Evolutionary conservation across 1,140 invertebrate genomes (phyloP), one percentile per base, ranked within the genome.

Genomic region (Orius insidiosus): DNA sequence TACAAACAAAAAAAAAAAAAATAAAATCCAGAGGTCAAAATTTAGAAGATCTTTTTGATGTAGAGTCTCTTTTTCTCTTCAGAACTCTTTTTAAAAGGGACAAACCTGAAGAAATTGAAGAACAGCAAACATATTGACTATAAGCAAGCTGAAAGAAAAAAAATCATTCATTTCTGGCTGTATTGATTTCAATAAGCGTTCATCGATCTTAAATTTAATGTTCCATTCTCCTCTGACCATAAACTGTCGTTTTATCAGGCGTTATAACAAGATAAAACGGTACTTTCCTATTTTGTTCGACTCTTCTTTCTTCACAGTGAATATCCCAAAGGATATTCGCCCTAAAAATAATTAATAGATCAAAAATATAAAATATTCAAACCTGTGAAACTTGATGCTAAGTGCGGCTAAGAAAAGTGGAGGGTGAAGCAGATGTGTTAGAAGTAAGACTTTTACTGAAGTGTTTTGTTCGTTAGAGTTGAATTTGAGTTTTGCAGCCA

Each of bases 111-210:
- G 56, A 16, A 60, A 53, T 47, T 68, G 63, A 54, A 70, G 60
- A n/a, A 55, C 56, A 13, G 60, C 64, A 14, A 66, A 43, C 47
- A 64, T 52, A 57, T 70, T 70, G 32, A 63, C 59, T 10, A 68
- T 44, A 14, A 64, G 46, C 24, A 70, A 56, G 53, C 59, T 66
- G 15, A 59, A 55, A 2, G 69, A 54, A 55, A 71, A 70, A 6
- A 69, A 53, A 56, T 71, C 69, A 60, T 70, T 71, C 18, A 66
- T 58, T 56, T 68, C 68, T 5, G 69, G 69, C 52, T 65, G 60
- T 7, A 70, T 53, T 32, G 58, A 58, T 51, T 60, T 59, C 11
- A 71, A 52, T 66, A 66, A 14, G 58, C 51, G 53, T 67, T 66
- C 63, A 70, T 63, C 2, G 60, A 57, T 39, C 53, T 49, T 52